Percentiles rank a stretch among this genome's conserved stretches.
Conservation (phyloP, 2,113 vertebrate genomes). For the Australoheros scitulus region DNA sequence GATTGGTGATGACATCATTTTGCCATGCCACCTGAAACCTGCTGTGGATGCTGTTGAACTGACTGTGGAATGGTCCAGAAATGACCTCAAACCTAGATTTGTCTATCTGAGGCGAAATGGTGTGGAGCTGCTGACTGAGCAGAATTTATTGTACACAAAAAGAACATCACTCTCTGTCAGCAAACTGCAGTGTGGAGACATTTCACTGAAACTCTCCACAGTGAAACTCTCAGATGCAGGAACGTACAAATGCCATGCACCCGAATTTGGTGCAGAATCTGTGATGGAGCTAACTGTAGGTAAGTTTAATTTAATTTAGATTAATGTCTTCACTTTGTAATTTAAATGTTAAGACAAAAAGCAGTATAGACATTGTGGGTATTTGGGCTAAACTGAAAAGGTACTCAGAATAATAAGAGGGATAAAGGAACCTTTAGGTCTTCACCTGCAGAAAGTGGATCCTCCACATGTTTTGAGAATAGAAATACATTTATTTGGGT, state of each 20-base stretch:
- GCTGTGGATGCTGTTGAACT: not conserved
- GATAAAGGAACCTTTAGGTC: not conserved
- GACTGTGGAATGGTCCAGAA: not conserved
- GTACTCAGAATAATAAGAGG: too few species aligned
- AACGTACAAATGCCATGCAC: not conserved
- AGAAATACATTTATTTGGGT: too few species aligned
- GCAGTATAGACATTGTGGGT: too few species aligned
- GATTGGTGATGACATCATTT: not conserved
- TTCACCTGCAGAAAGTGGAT: not conserved
- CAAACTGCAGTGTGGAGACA: not conserved
- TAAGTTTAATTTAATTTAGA: fast-evolving
- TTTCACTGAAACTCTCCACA: not conserved
- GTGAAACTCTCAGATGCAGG: not conserved
- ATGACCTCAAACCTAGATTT: not conserved
- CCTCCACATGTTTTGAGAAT: fast-evolving
- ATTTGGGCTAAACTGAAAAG: too few species aligned
- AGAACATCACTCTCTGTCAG: not conserved
- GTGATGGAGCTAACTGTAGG: not conserved
- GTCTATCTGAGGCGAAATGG: not conserved
- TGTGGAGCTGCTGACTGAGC: not conserved
- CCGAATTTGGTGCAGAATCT: not conserved
- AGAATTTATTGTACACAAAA: not conserved
- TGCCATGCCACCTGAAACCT: not conserved
- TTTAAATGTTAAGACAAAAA: too few species aligned
- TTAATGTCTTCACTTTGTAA: too few species aligned